Conservation (phyloP, 2,888 invertebrate species). For the Scaptomyza polygonia region DNA sequence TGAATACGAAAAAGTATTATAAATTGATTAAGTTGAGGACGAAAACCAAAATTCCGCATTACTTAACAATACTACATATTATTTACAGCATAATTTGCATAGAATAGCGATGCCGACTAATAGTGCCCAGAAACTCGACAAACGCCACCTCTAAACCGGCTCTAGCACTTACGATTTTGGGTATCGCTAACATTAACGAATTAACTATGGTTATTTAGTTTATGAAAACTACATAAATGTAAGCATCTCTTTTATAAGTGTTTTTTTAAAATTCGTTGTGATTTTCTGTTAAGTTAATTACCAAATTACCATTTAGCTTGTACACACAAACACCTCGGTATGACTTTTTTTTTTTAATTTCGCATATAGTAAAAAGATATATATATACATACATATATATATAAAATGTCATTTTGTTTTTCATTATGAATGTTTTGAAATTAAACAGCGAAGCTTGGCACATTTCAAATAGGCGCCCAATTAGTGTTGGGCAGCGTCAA, state of each 20-base stretch:
- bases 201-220: conserved; percentile 1
- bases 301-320: conserved; percentile 53
- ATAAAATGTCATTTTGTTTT: conserved; percentile 27
- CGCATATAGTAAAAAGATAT: conserved; percentile 56
- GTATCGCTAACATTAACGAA: no score
- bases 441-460: background rate
- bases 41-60: conserved; percentile 39
- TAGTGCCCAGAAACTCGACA: no score
- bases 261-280: conserved; percentile 76
- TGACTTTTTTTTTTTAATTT: conserved; percentile 30
- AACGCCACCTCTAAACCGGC: no score
- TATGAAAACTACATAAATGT: conserved; percentile 23
- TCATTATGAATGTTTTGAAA: background rate
- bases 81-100: conserved; percentile 28
- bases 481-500: conserved; percentile 57
- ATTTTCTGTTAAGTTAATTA: conserved; percentile 61
- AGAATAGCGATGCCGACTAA: no score
- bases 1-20: conserved; percentile 60
- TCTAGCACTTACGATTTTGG: no score
- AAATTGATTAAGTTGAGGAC: conserved; percentile 41
- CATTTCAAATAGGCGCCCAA: conserved; percentile 50
- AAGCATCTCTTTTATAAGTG: conserved; percentile 48
- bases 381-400: conserved; percentile 24
- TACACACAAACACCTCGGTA: conserved; percentile 36
- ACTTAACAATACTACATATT: conserved; percentile 30